Evolutionary conservation across 2,888 invertebrate genomes (phyloP).

Genomic region (Pollenia griseotomentosa): DNA sequence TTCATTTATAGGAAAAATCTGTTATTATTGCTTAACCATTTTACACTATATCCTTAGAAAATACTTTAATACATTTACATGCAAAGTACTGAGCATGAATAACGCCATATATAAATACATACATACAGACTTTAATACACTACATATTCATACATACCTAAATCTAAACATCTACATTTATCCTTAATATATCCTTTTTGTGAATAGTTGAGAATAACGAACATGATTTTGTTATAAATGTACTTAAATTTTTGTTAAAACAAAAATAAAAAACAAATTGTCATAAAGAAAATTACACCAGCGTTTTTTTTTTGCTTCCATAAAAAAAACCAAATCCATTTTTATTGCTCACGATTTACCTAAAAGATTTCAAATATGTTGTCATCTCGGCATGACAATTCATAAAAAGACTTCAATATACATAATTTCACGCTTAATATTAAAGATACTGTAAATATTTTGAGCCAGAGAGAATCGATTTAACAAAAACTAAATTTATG

Average conservation of each 20-base stretch:
- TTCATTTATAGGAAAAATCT: slow-evolving; percentile 16
- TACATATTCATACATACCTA: not conserved
- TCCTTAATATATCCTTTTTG: slow-evolving; percentile 22
- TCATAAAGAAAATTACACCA: no score
- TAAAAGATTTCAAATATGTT: no score
- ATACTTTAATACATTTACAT: not conserved
- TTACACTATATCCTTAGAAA: slow-evolving; percentile 20
- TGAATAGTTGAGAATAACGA: slow-evolving; percentile 43
- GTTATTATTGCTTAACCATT: slow-evolving; percentile 30
- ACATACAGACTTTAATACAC: not conserved
- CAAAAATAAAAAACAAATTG: not conserved
- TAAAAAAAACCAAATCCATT: no score
- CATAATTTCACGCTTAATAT: no score
- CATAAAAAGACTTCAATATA: no score
- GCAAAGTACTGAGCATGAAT: not conserved
- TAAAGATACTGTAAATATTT: no score
- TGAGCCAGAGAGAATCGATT: no score
- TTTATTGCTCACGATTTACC: no score
- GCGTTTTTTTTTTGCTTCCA: no score
- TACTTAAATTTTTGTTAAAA: slow-evolving; percentile 19
- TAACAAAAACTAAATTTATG: no score
- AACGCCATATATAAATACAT: not conserved
- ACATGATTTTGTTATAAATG: slow-evolving; percentile 52
- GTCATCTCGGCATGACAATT: no score
- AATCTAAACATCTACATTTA: not conserved